Evolutionary conservation across 2,113 vertebrate species (phyloP).

Genomic region (Pachycephala philippinensis): DNA sequence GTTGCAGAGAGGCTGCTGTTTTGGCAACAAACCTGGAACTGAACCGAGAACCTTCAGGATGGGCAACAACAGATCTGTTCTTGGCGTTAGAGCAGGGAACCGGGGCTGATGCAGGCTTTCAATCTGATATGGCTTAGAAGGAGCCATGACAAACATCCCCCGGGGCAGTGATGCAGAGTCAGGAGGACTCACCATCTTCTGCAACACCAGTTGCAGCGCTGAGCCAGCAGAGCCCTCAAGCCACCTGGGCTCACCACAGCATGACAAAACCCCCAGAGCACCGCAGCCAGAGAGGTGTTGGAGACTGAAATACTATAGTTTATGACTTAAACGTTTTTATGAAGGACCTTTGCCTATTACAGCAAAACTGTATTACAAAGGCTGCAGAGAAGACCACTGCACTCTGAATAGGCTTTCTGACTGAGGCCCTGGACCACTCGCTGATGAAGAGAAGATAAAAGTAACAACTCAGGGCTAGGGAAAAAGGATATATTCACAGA

Average conservation of each 20-base stretch:
- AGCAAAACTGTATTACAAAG: not conserved
- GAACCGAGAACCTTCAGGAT: not conserved
- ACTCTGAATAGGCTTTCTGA: not conserved
- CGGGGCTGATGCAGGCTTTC: not conserved
- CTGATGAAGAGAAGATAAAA: not conserved
- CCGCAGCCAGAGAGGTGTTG: rapidly evolving
- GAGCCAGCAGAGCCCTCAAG: not conserved
- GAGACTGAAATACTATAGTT: not conserved
- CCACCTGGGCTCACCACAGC: not conserved
- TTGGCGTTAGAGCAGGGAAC: not conserved
- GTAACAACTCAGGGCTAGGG: not conserved
- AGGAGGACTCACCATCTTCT: not conserved
- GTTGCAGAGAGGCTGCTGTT: not conserved
- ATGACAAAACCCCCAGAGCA: not conserved
- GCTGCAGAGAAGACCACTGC: not conserved
- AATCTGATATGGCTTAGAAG: not conserved
- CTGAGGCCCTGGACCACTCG: not conserved
- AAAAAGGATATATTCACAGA: not conserved
- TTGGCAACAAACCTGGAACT: not conserved
- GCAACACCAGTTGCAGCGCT: not conserved
- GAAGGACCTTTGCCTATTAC: not conserved
- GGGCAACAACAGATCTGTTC: not conserved
- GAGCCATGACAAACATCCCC: not conserved
- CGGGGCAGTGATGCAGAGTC: rapidly evolving
- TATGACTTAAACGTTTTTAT: not conserved